Base-by-base conservation (phyloP, 2,888 invertebrate species). In the Drosophila mercatorum region DNA sequence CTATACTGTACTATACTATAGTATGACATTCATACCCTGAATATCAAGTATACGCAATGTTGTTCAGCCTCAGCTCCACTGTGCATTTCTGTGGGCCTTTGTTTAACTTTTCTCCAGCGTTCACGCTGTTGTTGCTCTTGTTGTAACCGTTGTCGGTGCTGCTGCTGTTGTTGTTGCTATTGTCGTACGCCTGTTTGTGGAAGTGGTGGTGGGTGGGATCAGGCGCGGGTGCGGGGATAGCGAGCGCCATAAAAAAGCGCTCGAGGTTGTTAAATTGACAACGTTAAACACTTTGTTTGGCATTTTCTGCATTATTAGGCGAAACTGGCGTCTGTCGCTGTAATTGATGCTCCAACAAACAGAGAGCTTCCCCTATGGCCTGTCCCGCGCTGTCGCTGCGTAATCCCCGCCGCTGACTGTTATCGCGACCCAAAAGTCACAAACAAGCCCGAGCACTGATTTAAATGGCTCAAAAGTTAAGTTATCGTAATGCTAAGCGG, bases 271-370 rank as follows among this genome's bases (percentile, higher is more conserved):
- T 90, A 90, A 86, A 86, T 86, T 90, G 86, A 86, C 90, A 86
- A 86, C 86, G 86, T 90, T 86, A 90, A 86, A 90, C 86, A 86
- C 90, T 90, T 88, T 86, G 86, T 86, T 90, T 86, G 90, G 87
- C 90, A 86, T 90, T 88, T 86, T 90, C 86, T 88, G 86, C 86
- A 86, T 90, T 86, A 86, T 86, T 86, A 86, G 86, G 86, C 90
- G 68, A 86, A 89, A 83, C 80, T 75, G 77, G 60, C 74, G 69
- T 74, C 81, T 83, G 76, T 71, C 73, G 68, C 69, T 85, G 88
- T 88, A 88, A 85, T 89, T 89, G 85, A 89, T 89, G 88, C 89
- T 68, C 59, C 60, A 63, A 52, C 76, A 67, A 56, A 31, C 41
- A 70, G 53, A n/a, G 31, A 49, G 31, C 52, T 52, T 22, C 31